Conservation (phyloP, 2,888 invertebrate genomes). For the Mythimna ferrago region DNA sequence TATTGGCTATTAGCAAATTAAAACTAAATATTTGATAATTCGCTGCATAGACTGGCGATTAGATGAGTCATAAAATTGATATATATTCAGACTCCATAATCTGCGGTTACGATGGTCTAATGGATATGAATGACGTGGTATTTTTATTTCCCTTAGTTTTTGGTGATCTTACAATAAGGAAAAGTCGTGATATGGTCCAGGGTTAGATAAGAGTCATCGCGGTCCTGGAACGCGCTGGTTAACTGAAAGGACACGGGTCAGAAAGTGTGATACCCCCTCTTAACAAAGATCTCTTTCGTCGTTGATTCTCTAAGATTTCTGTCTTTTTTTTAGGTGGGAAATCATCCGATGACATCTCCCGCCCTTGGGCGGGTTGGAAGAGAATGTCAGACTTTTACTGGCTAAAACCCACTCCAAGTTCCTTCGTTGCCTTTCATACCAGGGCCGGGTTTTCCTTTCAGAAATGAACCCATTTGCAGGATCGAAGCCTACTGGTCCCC, state of each 20-base stretch:
- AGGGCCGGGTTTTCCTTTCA: no score
- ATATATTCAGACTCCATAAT: constrained; percentile 21
- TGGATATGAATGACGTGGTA: constrained; percentile 1
- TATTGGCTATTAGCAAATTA: constrained; percentile 60
- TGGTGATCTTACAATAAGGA: constrained; percentile 8
- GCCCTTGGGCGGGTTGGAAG: no score
- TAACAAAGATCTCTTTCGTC: no score
- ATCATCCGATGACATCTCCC: no score
- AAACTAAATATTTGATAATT: constrained; percentile 60
- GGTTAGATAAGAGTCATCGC: neutral
- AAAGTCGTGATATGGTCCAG: constrained; percentile 21
- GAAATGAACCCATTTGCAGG: no score
- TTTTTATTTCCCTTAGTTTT: constrained; percentile 26
- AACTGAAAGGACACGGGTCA: no score
- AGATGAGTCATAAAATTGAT: constrained; percentile 52
- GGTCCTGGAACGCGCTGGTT: no score
- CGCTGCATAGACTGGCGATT: constrained; percentile 49
- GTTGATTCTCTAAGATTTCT: neutral
- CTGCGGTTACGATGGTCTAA: constrained; percentile 24
- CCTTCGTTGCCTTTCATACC: no score
- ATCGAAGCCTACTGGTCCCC: no score
- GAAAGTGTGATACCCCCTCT: no score
- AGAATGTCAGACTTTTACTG: no score
- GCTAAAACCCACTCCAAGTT: no score
- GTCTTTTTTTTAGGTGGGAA: neutral